These are phyloP conservation scores for Anthonomus grandis DNA, from an alignment of 1,140 invertebrate genomes.

Conservation along the genomic window DNA sequence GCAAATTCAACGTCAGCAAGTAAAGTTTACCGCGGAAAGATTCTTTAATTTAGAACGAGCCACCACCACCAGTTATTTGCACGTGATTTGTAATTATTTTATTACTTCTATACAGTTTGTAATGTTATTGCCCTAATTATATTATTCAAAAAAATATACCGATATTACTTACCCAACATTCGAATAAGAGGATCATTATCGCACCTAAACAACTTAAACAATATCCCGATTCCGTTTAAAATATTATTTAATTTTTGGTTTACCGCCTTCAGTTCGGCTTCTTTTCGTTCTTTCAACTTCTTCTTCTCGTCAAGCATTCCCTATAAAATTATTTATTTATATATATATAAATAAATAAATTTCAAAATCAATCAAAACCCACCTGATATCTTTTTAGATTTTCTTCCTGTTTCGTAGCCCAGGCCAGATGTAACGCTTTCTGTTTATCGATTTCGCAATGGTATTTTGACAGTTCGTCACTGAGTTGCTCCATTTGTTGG, in stretches of 20 bases:
- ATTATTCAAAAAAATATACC: neutral
- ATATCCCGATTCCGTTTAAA: constrained; percentile 55
- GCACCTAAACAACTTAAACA: constrained; percentile 62
- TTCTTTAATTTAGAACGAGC: constrained; percentile 10
- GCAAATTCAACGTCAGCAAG: constrained; percentile 8
- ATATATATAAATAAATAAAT: neutral
- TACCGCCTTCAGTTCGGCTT: constrained; percentile 52
- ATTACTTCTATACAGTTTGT: constrained; percentile 9
- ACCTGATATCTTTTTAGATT: constrained; percentile 48
- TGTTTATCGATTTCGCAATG: constrained; percentile 47
- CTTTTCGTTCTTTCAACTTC: constrained; percentile 48
- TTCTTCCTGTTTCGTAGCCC: constrained; percentile 52
- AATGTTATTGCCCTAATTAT: neutral
- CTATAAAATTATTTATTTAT: neutral
- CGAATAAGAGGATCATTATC: constrained; percentile 64
- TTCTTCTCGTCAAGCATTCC: constrained; percentile 45
- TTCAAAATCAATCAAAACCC: neutral
- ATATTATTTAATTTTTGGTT: constrained; percentile 53
- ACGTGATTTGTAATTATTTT: constrained; percentile 5
- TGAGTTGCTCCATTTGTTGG: constrained; percentile 69
- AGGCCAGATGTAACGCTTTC: constrained; percentile 48
- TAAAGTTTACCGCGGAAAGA: constrained; percentile 7
- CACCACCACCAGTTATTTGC: constrained; percentile 2
- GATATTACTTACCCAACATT: constrained; percentile 20
- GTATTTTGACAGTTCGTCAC: constrained; percentile 33